Evolutionary conservation across 1,140 invertebrate genomes (phyloP), one percentile per base, ranked within the genome.

Genomic region (Eufriesea mexicana): DNA sequence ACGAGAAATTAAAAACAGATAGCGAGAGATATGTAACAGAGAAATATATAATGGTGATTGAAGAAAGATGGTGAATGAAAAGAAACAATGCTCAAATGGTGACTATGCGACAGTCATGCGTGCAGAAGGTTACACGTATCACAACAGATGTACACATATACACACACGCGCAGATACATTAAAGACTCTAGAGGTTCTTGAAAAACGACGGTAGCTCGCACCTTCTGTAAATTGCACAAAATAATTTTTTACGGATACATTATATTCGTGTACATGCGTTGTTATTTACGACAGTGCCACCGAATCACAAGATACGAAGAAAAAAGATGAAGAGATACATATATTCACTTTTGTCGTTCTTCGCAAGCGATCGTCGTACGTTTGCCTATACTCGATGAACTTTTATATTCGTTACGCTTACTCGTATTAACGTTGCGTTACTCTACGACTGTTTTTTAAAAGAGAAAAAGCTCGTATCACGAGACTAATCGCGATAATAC

Each of bases 131-230:
- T 35, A 45, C 2, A 51, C 20, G 45, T 45, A 35, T 73, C 2
- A 74, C n/a, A 74, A 49, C 49, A 25, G 9, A 68, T 20, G 16
- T 23, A 49, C 18, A 55, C 23, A 47, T 18, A 47, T 23, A 64
- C 25, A 74, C 35, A 61, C 16, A 25, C 7, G 42, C 28, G 64
- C 25, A 23, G 25, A 23, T 23, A 68, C 45, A 45, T 25, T 77
- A 68, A 77, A 83, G 73, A 83, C 74, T 83, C 72, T 81, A 82
- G 80, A 77, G 64, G 77, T 68, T 68, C 47, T 83, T 55, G 20
- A 42, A 77, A 68, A 64, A 70, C 25, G 54, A 68, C 23, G 47
- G 79, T 57, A 59, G 42, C 54, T 59, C 55, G 64, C 72, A 83
- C 73, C 28, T 68, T 77, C 74, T 61, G 61, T 72, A 72, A 81